These are phyloP conservation scores for Agrochola lychnidis DNA, from an alignment of 2,888 invertebrate genomes.

Conservation along the genomic window DNA sequence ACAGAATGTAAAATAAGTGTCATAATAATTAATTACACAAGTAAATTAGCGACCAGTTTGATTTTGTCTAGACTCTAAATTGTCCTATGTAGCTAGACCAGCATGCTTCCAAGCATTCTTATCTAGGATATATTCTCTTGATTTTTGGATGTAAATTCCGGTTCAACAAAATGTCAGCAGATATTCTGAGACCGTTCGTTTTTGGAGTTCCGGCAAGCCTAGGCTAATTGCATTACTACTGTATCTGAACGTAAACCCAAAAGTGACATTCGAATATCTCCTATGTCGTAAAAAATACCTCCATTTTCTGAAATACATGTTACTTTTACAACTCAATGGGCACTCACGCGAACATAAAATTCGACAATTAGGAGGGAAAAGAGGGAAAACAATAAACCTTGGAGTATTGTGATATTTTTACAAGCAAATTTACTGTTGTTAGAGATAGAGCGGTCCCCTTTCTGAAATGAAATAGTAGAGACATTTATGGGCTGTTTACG, in stretches of 20 bases:
- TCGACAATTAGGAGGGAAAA: slow-evolving; percentile 78
- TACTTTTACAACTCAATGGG: slow-evolving; percentile 64
- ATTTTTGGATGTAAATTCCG: not conserved
- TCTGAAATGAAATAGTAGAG: slow-evolving; percentile 78
- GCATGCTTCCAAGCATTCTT: no score
- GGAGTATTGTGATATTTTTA: slow-evolving; percentile 75
- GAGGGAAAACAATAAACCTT: slow-evolving; percentile 79
- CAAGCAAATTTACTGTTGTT: slow-evolving; percentile 75
- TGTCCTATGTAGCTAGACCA: no score
- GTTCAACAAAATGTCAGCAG: slow-evolving; percentile 19
- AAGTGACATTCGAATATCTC: slow-evolving; percentile 23
- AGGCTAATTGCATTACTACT: slow-evolving; percentile 32
- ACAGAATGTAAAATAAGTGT: no score
- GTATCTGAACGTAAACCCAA: slow-evolving; percentile 16
- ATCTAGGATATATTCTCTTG: no score
- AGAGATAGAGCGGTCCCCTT: slow-evolving; percentile 68
- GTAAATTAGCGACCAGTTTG: no score
- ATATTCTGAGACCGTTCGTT: slow-evolving; percentile 14
- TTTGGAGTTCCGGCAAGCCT: slow-evolving; percentile 24
- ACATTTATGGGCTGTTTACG: slow-evolving; percentile 85
- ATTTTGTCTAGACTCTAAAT: no score
- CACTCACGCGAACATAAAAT: slow-evolving; percentile 68
- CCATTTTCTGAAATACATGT: slow-evolving; percentile 26
- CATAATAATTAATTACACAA: no score
- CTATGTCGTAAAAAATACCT: slow-evolving; percentile 3